Conservation (phyloP, 2,113 vertebrate species). For the Mugil cephalus region DNA sequence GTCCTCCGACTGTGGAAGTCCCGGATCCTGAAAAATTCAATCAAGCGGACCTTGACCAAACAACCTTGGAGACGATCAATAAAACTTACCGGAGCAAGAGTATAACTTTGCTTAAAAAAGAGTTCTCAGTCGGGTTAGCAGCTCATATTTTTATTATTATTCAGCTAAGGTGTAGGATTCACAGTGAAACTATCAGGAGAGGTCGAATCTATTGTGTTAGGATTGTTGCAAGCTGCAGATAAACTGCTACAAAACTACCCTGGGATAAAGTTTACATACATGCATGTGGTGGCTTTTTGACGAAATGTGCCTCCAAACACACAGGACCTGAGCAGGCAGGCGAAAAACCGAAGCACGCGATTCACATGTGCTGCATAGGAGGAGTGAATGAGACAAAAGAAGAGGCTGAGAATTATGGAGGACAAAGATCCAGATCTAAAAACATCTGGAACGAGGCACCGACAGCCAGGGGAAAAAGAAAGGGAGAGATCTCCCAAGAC, state of each 20-base stretch:
- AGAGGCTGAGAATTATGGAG: slow-evolving; percentile 21
- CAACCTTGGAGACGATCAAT: slow-evolving; percentile 28
- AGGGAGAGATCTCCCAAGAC: slow-evolving; percentile 5
- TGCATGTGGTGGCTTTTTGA: too few species aligned
- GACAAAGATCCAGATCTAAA: slow-evolving; percentile 26
- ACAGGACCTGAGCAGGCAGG: neutral
- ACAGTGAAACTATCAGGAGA: neutral
- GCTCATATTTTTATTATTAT: neutral
- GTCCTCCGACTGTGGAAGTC: slow-evolving; percentile 11
- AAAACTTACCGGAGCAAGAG: slow-evolving; percentile 27
- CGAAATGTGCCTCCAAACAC: neutral
- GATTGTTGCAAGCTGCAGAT: neutral
- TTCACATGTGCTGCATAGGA: neutral
- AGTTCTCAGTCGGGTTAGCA: neutral
- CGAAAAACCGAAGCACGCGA: neutral
- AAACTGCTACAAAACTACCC: neutral
- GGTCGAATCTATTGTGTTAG: neutral
- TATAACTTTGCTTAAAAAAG: slow-evolving; percentile 28
- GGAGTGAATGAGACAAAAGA: slow-evolving; percentile 5
- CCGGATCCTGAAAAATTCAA: slow-evolving; percentile 33
- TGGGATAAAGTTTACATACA: neutral
- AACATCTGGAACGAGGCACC: slow-evolving; percentile 45
- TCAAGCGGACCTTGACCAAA: slow-evolving; percentile 46
- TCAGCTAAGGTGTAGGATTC: too few species aligned
- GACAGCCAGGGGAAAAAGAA: slow-evolving; percentile 1